phyloP scores from a whole-genome alignment of 2,888 invertebrate genomes.

The Nymphalis c-album region DNA sequence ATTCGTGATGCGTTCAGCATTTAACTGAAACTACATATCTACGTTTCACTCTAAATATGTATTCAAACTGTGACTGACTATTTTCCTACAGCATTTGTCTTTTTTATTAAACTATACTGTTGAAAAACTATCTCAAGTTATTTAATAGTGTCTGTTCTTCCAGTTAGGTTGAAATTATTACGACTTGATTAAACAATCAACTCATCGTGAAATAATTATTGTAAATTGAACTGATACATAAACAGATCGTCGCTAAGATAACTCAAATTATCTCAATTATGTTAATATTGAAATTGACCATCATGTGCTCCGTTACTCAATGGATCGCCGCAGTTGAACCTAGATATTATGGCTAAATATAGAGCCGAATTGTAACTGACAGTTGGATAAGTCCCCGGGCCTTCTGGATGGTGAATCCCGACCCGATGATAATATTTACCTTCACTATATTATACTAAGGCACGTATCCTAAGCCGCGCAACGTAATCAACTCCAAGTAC shows the following conservation, averaged over 20 bases:
- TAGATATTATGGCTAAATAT: not conserved
- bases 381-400: conserved; percentile 20
- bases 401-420: conserved; percentile 12
- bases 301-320: conserved; percentile 1
- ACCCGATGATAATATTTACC: conserved; percentile 5
- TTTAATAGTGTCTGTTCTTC: too few species aligned
- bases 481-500: conserved; percentile 7
- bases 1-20: too few species aligned
- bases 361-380: not conserved
- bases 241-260: not conserved
- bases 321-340: not conserved
- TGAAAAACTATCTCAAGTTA: too few species aligned
- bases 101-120: too few species aligned
- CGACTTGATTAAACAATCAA: not conserved
- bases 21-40: too few species aligned
- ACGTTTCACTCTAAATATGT: too few species aligned
- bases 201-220: not conserved
- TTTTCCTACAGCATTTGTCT: not conserved
- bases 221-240: not conserved
- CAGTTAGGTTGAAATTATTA: too few species aligned
- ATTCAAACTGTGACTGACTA: not conserved
- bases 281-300: conserved; percentile 2
- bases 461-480: conserved; percentile 20
- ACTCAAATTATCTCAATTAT: not conserved
- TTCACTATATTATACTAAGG: conserved; percentile 27